phyloP scores from a whole-genome alignment of 2,797 vertebrate species.

The Tapirus indicus region DNA sequence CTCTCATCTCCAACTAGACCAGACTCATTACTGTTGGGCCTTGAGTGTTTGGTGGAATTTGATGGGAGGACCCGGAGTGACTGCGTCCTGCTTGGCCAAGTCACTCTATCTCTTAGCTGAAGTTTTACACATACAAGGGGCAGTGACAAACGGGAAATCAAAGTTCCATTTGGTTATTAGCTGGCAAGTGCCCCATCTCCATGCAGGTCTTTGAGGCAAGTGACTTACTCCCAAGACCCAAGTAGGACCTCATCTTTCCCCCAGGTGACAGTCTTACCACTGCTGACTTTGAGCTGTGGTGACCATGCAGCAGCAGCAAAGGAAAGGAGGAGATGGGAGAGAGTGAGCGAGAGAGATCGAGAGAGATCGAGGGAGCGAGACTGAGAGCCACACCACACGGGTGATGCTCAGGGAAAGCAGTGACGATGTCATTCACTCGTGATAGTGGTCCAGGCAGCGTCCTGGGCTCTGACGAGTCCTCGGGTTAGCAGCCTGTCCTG shows the following conservation, averaged over 20 bases:
- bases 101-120: background rate
- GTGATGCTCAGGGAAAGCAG: background rate
- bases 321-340: background rate
- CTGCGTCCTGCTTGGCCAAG: background rate
- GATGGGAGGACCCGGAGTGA: background rate
- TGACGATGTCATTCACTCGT: background rate
- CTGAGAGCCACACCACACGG: background rate
- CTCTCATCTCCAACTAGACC: background rate
- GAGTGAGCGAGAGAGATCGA: no score
- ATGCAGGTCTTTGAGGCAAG: background rate
- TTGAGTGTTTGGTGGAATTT: background rate
- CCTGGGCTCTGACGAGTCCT: background rate
- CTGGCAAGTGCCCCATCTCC: background rate
- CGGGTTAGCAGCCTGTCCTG: background rate
- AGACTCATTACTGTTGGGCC: background rate
- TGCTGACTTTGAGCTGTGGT: background rate
- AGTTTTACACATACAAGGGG: background rate
- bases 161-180: background rate
- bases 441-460: background rate
- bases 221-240: background rate
- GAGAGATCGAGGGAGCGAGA: no score
- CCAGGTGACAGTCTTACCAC: background rate
- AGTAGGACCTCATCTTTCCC: background rate
- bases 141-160: background rate
- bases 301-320: background rate